Evolutionary conservation across 1,140 invertebrate species (phyloP), one percentile per base, ranked within the genome.

Genomic region (Reticulitermes speratus): DNA sequence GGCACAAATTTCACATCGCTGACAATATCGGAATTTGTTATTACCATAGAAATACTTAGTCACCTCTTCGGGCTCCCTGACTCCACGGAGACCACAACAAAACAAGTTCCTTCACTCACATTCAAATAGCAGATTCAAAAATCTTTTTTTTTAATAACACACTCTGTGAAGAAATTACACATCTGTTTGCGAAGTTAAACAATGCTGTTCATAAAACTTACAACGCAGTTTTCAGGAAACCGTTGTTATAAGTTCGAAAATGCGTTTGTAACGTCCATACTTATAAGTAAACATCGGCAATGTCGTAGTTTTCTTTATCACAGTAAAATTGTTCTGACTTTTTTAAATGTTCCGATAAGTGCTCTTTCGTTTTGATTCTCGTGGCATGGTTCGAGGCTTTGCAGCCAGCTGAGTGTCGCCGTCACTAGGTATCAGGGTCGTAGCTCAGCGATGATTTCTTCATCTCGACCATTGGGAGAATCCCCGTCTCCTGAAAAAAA

Each of bases 401-500:
- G 30, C 83, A 59, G 52, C 30, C n/a, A n/a, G n/a, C n/a, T 84
- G 45, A 52, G 19, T 84, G 16, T 12, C 19, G 9, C 44, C 30
- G 45, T 84, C n/a, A 83, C 91, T 92, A 92, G 88, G 91, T 91
- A 88, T 92, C 91, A 89, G 91, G 91, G 90, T 93, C 93, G 90
- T 92, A 93, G 90, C 91, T 92, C 89, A 93, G 91, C 89, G 93
- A 92, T n/a, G 92, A 91, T 90, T 93, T 93, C 90, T 93, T 92
- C 90, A 93, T 91, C 90, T 94, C 93, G 89, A 93, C 92, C 91
- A 94, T 93, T 89, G 93, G 92, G 87, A 94, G 90, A 87, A 93
- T 91, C 88, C 93, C 93, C 90, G 92, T 92, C 89, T 93, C 93
- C 91, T 93, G 91, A 6, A 83, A 52, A 52, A 52, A 48, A 83